Conservation (phyloP, 2,797 vertebrate genomes). For the Danio choprae region DNA sequence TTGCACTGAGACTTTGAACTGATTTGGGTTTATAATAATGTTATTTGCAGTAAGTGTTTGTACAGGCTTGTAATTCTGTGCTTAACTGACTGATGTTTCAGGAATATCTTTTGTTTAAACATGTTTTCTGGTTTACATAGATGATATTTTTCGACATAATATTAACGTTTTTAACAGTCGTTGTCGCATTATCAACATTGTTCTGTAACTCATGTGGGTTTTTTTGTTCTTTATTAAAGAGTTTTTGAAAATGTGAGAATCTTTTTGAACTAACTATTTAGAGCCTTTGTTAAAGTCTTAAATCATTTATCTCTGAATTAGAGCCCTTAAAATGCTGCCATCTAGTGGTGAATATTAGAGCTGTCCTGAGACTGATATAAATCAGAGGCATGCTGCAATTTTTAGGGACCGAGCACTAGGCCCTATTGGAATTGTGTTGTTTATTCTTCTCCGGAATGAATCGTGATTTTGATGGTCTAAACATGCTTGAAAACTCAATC, state of each 20-base stretch:
- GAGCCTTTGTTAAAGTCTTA: no score
- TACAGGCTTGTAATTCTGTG: conserved; percentile 2
- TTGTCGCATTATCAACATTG: conserved; percentile 8
- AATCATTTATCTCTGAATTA: no score
- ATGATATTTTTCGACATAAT: background rate
- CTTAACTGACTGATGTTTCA: background rate
- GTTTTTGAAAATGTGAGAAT: conserved; percentile 13
- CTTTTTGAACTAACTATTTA: background rate
- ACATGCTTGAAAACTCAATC: no score
- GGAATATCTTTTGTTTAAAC: background rate
- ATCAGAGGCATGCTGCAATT: no score
- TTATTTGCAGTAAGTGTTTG: background rate
- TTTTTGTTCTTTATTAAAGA: conserved; percentile 11
- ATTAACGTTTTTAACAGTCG: background rate
- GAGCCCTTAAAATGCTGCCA: no score
- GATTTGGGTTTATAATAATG: background rate
- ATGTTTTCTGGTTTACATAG: conserved; percentile 4
- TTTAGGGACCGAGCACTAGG: no score
- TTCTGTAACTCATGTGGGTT: conserved; percentile 13
- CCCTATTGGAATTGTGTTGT: no score
- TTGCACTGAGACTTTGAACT: conserved; percentile 23
- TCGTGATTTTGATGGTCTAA: no score
- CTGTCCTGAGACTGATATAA: no score
- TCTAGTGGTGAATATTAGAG: no score
- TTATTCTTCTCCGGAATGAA: no score